These are phyloP conservation scores for Caenorhabditis virilis DNA, from an alignment of 2,888 invertebrate species.

Conservation along the genomic window DNA sequence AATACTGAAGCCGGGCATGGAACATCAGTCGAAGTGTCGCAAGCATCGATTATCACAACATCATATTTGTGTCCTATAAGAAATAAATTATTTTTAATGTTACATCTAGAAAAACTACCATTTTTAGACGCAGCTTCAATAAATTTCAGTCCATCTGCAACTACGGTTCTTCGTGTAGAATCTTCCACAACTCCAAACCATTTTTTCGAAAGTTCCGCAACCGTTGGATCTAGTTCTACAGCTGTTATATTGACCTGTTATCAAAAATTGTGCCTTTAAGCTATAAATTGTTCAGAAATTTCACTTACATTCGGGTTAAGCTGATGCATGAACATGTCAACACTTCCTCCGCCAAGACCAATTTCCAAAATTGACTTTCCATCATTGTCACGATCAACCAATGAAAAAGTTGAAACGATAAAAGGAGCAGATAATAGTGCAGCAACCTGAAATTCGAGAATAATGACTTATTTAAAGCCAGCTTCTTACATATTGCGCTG, in stretches of 20 bases:
- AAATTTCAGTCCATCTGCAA: conserved; percentile 54
- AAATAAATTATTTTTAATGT: neutral
- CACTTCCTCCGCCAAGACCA: conserved; percentile 60
- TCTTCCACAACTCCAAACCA: conserved; percentile 61
- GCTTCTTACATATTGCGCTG: conserved; percentile 45
- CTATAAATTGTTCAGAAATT: neutral
- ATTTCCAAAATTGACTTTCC: conserved; percentile 41
- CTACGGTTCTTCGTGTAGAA: conserved; percentile 39
- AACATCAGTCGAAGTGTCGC: conserved; percentile 43
- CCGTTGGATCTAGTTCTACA: conserved; percentile 54
- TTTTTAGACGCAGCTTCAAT: conserved; percentile 37
- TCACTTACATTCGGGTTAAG: conserved; percentile 45
- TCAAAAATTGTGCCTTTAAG: neutral
- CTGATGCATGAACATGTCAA: conserved; percentile 60
- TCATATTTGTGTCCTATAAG: conserved; percentile 48
- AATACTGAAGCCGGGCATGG: conserved; percentile 58
- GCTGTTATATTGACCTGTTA: conserved; percentile 59
- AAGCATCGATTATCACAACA: conserved; percentile 61
- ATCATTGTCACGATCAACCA: conserved; percentile 26
- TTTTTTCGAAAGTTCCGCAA: conserved; percentile 51
- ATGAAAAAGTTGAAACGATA: conserved; percentile 33
- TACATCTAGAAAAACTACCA: conserved; percentile 22
- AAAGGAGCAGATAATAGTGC: conserved; percentile 41
- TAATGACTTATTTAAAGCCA: neutral
- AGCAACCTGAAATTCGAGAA: conserved; percentile 31